Conservation (phyloP, 2,797 vertebrate genomes). For the Sebastes iracundus region DNA sequence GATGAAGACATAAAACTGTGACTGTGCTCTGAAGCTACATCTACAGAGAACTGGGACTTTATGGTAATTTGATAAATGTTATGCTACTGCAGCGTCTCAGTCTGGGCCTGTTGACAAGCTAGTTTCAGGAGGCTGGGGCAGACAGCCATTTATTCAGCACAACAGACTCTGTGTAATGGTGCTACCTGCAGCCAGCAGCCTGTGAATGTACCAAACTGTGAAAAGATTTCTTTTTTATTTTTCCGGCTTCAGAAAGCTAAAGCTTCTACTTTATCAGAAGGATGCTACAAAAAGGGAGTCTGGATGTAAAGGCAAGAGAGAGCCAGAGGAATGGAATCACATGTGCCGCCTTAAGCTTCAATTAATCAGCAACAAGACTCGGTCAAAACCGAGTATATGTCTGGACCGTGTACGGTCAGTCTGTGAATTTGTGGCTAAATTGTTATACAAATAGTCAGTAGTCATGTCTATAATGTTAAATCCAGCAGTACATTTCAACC, state of each 20-base stretch:
- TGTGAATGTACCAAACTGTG: constrained; percentile 14
- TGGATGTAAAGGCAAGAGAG: background rate
- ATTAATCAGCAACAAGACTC: constrained; percentile 3
- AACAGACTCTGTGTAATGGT: constrained; percentile 31
- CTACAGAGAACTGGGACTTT: constrained; percentile 53
- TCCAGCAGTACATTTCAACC: no score
- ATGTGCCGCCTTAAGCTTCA: background rate
- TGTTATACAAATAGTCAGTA: no score
- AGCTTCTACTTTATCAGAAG: background rate
- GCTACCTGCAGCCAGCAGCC: constrained; percentile 36
- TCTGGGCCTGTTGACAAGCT: constrained; percentile 38
- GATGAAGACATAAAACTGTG: constrained; percentile 35
- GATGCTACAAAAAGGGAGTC: background rate
- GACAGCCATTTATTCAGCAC: constrained; percentile 51
- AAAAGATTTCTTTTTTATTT: background rate
- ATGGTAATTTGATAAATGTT: constrained; percentile 63
- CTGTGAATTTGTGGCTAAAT: no score
- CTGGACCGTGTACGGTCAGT: no score
- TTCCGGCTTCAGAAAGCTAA: constrained; percentile 4
- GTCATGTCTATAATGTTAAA: no score
- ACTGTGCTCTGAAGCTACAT: constrained; percentile 30
- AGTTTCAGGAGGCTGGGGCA: constrained; percentile 17
- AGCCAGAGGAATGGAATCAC: background rate
- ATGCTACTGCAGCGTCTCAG: constrained; percentile 40
- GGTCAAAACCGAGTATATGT: no score